Conservation (phyloP, 2,113 vertebrate species). For the Lipophrys pholis region DNA sequence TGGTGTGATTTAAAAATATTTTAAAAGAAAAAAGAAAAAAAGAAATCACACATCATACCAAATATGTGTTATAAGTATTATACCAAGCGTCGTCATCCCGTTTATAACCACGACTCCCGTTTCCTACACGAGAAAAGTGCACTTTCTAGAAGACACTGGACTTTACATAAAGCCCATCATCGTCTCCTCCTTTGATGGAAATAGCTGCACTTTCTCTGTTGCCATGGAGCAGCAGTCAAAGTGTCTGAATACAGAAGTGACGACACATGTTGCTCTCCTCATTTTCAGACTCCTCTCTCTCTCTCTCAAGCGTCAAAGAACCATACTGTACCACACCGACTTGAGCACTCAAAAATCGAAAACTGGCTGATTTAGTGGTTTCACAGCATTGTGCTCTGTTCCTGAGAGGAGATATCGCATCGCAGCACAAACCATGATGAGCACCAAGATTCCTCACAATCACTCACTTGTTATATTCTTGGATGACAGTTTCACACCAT, state of each 20-base stretch:
- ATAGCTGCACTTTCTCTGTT: slow-evolving; percentile 28
- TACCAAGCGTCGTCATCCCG: background rate
- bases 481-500: slow-evolving; percentile 11
- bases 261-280: slow-evolving; percentile 20
- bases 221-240: slow-evolving; percentile 16
- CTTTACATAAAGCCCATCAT: background rate
- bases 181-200: slow-evolving; percentile 15
- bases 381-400: slow-evolving; percentile 4
- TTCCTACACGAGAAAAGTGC: slow-evolving; percentile 6
- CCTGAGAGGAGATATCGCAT: slow-evolving; percentile 63
- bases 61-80: background rate
- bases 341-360: background rate
- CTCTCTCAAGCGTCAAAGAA: background rate
- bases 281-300: background rate
- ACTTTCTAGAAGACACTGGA: background rate
- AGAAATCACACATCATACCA: background rate
- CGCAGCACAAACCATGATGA: slow-evolving; percentile 60
- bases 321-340: background rate
- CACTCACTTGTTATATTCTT: slow-evolving; percentile 56
- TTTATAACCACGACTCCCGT: background rate
- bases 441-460: slow-evolving; percentile 60
- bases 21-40: background rate
- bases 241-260: slow-evolving; percentile 7
- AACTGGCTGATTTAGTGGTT: slow-evolving; percentile 18
- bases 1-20: background rate